Evolutionary conservation across 1,140 invertebrate genomes (phyloP).

Genomic region (Diplogasteroides magnus): DNA sequence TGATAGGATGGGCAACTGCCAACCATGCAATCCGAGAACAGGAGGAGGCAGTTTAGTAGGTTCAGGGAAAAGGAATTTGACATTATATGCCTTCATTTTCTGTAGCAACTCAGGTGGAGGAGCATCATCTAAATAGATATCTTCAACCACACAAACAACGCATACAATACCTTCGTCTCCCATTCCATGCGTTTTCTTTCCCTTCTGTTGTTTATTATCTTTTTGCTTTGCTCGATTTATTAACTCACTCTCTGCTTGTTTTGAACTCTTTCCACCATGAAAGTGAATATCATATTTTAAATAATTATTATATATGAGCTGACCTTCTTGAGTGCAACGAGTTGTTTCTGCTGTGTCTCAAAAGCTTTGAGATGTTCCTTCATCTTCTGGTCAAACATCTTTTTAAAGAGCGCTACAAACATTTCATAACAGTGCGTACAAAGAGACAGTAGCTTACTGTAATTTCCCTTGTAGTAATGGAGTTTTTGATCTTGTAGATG

Average conservation of each 20-base stretch:
- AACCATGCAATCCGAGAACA: constrained; percentile 77
- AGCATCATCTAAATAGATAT: constrained; percentile 61
- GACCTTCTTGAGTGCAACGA: constrained; percentile 83
- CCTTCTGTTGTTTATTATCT: constrained; percentile 42
- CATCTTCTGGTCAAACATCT: constrained; percentile 90
- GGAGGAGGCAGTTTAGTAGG: constrained; percentile 87
- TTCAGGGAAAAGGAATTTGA: constrained; percentile 93
- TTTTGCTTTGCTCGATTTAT: constrained; percentile 82
- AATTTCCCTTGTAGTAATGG: constrained; percentile 96
- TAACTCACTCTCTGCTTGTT: constrained; percentile 70
- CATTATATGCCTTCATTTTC: constrained; percentile 83
- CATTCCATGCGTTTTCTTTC: constrained; percentile 33
- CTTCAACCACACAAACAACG: not conserved
- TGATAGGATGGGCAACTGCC: no score
- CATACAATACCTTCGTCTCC: constrained; percentile 17
- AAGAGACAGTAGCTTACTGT: constrained; percentile 63
- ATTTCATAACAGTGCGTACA: not conserved
- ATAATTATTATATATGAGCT: not conserved
- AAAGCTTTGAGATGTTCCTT: constrained; percentile 91
- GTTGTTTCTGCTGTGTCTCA: constrained; percentile 90
- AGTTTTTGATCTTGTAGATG: constrained; percentile 90
- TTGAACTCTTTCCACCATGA: constrained; percentile 78
- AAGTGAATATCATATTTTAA: not conserved
- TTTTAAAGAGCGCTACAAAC: constrained; percentile 70
- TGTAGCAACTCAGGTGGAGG: constrained; percentile 75